Conservation (phyloP, 2,888 invertebrate species). For the Euproctis similis region DNA sequence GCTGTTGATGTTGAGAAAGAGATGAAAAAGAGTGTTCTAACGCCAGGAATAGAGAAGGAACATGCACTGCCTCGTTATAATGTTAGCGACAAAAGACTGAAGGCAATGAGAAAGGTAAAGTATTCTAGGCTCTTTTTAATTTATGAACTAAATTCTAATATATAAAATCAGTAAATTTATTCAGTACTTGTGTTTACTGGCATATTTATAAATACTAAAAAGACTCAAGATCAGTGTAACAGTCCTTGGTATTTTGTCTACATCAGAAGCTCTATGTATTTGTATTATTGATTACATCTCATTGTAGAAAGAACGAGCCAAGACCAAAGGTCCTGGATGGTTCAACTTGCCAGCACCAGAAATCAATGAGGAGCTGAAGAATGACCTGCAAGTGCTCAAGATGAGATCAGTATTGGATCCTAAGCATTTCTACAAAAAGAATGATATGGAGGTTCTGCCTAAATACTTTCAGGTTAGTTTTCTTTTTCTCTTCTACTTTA, state of each 20-base stretch:
- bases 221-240: no score
- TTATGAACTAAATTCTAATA: no score
- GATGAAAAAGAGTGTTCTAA: constrained; percentile 78
- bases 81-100: constrained; percentile 73
- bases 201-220: no score
- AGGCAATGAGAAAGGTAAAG: constrained; percentile 74
- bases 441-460: constrained; percentile 88
- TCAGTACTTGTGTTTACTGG: no score
- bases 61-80: constrained; percentile 76
- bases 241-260: no score
- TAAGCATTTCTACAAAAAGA: constrained; percentile 96
- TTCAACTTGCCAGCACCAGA: constrained; percentile 92
- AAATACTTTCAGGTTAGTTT: constrained; percentile 94
- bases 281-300: no score
- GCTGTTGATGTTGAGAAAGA: constrained; percentile 70
- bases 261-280: no score
- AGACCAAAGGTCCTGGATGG: constrained; percentile 92
- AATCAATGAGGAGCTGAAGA: constrained; percentile 89
- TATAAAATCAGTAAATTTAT: no score
- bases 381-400: constrained; percentile 91
- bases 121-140: no score
- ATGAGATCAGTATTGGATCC: constrained; percentile 95
- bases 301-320: constrained; percentile 81
- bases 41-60: constrained; percentile 80
- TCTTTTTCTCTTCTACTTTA: no score